A percentile compares a stretch with the other conserved stretches of the same genome.
These are phyloP conservation scores for Xenopus petersii DNA, from an alignment of 2,797 vertebrate species.

Conservation along the genomic window DNA sequence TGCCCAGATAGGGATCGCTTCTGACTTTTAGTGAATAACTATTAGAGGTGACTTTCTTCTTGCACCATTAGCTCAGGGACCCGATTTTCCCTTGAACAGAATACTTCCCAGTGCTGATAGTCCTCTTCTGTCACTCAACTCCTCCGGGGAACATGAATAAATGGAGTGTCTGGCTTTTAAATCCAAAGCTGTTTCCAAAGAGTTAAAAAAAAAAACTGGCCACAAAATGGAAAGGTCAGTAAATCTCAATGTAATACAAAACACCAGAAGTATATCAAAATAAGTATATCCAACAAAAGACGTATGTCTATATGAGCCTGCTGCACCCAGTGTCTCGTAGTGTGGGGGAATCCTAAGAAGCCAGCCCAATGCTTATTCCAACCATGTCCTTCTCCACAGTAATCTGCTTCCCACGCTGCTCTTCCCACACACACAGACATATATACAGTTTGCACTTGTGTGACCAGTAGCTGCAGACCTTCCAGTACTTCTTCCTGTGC, in stretches of 20 bases:
- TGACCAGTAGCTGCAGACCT: conserved; percentile 37
- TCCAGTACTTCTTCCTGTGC: conserved; percentile 31
- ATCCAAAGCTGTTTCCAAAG: conserved; percentile 39
- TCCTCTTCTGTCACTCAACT: conserved; percentile 22
- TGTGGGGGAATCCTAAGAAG: conserved; percentile 40
- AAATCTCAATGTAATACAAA: conserved; percentile 41
- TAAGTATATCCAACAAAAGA: conserved; percentile 41
- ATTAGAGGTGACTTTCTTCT: conserved; percentile 46
- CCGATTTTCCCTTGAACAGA: conserved; percentile 4
- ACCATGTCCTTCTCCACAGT: conserved; percentile 40
- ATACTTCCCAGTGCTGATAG: background rate
- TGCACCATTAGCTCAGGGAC: conserved; percentile 24
- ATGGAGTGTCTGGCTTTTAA: conserved; percentile 45
- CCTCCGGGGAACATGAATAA: conserved; percentile 19
- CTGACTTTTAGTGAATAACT: conserved; percentile 55
- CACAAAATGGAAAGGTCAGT: conserved; percentile 9
- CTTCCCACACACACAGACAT: conserved; percentile 48
- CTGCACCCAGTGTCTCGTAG: conserved; percentile 30
- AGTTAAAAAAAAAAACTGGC: conserved; percentile 9
- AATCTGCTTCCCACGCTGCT: conserved; percentile 44
- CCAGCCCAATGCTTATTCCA: conserved; percentile 46
- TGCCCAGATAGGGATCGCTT: conserved; percentile 58
- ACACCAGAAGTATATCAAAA: conserved; percentile 39
- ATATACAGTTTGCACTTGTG: conserved; percentile 47
- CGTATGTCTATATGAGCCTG: conserved; percentile 26